phyloP scores from a whole-genome alignment of 2,888 invertebrate genomes.

The Drosophila niveifrons region DNA sequence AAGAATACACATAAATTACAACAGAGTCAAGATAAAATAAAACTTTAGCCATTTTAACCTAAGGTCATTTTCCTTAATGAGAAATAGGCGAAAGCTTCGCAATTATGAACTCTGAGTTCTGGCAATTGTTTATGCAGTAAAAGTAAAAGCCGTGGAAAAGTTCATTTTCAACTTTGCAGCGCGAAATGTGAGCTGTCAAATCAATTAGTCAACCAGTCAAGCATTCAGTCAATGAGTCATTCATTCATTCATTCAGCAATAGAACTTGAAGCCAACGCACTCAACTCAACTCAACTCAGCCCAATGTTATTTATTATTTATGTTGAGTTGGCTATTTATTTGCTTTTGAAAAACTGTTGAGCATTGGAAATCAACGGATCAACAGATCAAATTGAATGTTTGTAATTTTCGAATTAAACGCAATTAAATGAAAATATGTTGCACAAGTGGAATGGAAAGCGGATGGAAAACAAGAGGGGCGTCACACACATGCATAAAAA shows the following conservation, averaged over 20 bases:
- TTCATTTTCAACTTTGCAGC: neutral
- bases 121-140: neutral
- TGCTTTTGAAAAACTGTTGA: conserved; percentile 17
- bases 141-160: neutral
- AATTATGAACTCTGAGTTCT: neutral
- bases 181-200: neutral
- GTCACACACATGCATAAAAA: conserved; percentile 51
- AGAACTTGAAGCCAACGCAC: neutral
- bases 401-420: conserved; percentile 53
- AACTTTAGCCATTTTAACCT: neutral
- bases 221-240: neutral
- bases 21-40: neutral
- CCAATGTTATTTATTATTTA: conserved; percentile 4
- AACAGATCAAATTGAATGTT: conserved; percentile 35
- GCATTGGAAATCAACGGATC: conserved; percentile 13
- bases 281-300: too few species aligned
- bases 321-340: conserved; percentile 1
- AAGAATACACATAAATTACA: neutral
- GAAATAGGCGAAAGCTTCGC: neutral
- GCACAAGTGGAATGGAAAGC: conserved; percentile 43
- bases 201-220: neutral
- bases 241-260: neutral
- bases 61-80: neutral
- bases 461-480: conserved; percentile 27
- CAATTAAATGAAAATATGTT: conserved; percentile 66